Conservation (phyloP, 2,888 invertebrate species). For the Acanthopleura granulata region DNA sequence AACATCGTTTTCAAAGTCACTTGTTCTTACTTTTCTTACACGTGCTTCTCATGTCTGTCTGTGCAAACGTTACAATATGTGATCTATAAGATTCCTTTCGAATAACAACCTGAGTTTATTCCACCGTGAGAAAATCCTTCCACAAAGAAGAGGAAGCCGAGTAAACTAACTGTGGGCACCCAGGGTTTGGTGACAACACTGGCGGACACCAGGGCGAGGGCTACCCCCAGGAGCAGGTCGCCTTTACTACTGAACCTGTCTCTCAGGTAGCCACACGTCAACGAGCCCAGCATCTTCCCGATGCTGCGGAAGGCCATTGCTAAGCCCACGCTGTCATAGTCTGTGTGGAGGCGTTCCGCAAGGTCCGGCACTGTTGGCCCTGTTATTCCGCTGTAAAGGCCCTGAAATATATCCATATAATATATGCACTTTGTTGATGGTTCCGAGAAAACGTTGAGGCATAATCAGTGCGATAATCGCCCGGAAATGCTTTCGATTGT, state of each 20-base stretch:
- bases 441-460: no score
- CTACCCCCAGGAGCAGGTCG: conserved; percentile 28
- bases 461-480: no score
- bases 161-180: conserved; percentile 20
- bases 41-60: no score
- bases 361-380: conserved; percentile 38
- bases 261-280: conserved; percentile 30
- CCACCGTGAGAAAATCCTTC: conserved; percentile 31
- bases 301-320: conserved; percentile 32
- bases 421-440: no score
- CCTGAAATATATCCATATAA: conserved; percentile 23
- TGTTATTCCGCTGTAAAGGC: conserved; percentile 33
- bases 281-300: conserved; percentile 35
- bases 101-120: conserved; percentile 31
- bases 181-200: conserved; percentile 33
- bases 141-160: conserved; percentile 33
- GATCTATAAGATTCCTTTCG: not conserved
- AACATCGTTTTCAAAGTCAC: no score
- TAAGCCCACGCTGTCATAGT: conserved; percentile 32
- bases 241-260: conserved; percentile 34
- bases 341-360: conserved; percentile 29
- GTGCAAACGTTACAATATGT: no score
- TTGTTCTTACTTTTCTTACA: no score
- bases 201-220: conserved; percentile 26
- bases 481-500: no score